Evolutionary conservation across 2,888 invertebrate genomes (phyloP).

Genomic region (Onthophagus sagittarius): DNA sequence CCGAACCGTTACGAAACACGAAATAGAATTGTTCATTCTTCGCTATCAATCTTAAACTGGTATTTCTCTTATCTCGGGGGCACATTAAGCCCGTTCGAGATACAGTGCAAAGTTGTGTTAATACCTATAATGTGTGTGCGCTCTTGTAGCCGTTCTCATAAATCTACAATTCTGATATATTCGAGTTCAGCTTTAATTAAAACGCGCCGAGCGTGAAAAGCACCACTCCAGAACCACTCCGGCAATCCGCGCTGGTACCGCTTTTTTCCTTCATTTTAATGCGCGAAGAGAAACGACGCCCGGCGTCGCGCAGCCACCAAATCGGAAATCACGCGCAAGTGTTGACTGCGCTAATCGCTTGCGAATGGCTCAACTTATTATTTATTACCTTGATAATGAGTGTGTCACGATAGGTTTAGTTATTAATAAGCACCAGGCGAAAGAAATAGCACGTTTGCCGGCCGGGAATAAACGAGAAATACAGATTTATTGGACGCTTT

Average conservation of each 20-base stretch:
- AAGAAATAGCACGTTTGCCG: background rate
- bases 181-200: constrained; percentile 32
- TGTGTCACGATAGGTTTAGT: background rate
- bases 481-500: background rate
- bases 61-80: background rate
- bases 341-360: background rate
- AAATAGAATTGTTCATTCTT: background rate
- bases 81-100: background rate
- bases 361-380: background rate
- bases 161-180: constrained; percentile 31
- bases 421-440: background rate
- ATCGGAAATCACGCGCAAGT: background rate
- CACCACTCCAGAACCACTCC: constrained; percentile 22
- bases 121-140: background rate
- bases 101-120: constrained; percentile 11
- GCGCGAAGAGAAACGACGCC: background rate
- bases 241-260: constrained; percentile 7
- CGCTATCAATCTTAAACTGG: constrained; percentile 7
- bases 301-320: background rate
- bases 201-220: constrained; percentile 27
- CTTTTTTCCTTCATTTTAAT: constrained; percentile 1
- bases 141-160: constrained; percentile 16
- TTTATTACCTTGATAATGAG: background rate
- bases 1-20: background rate
- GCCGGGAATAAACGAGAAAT: background rate